Evolutionary conservation across 2,113 vertebrate species (phyloP), one percentile per base, ranked within the genome.

Genomic region (Erpornis zantholeuca): DNA sequence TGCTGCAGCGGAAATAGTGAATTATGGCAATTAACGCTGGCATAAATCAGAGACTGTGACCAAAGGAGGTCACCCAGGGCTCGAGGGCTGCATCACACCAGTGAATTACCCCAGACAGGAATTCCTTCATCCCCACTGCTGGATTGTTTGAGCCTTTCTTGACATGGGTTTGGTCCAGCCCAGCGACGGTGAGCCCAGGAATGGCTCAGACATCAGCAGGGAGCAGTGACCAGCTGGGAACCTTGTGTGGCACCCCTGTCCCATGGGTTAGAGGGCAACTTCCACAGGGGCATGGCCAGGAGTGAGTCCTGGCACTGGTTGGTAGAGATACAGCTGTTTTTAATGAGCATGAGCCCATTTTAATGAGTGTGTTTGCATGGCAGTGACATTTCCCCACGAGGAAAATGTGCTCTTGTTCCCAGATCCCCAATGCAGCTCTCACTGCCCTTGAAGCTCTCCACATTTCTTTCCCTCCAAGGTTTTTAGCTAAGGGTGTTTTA

Each of bases 41-140:
- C 75, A 80, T 94, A 96, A 96, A 96, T 94, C 92, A 95, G 87
- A 82, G 71, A 8, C 35, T 0, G 8, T 44, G 93, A 90, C 66
- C 68, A 59, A 89, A 78, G 0, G 3, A 88, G 87, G 92, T 88
- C 94, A 92, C 38, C 0, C 8, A 90, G 80, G 71, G 38, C 88
- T 86, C 2, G 0, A 92, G 88, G 68, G 76, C 71, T 83, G 64
- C 90, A 90, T 80, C 85, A 49, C 57, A 82, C 24, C 63, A 50
- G 23, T 88, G 47, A 93, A 95, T 92, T 81, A 92, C 69, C 75
- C 78, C 45, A 31, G 94, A 83, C 85, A 95, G 88, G 82, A 93
- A 94, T 82, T 94, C 82, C 79, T 90, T 80, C 87, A 86, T 84
- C 36, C 0, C 0, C 63, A 45, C 31, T 25, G 25, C 50, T 79